Percentiles rank a stretch among this genome's conserved stretches.
Evolutionary conservation across 2,113 vertebrate species (phyloP).

Genomic region (human (Homo sapiens)): GRCh38 chr5:22850501-22851000

Average conservation of each 20-base stretch:
- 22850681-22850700: neutral
- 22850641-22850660: neutral
- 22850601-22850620: neutral
- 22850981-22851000: neutral
- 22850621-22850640: neutral
- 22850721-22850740: slow-evolving; percentile 33
- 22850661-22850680: neutral
- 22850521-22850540: neutral
- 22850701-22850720: neutral
- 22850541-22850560: neutral
- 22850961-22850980: neutral
- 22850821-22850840: neutral
- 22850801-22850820: neutral
- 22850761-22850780: neutral
- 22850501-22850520: neutral
- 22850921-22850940: neutral
- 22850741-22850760: neutral
- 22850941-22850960: neutral
- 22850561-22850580: neutral
- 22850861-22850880: neutral
- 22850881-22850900: neutral
- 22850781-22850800: neutral
- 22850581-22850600: neutral
- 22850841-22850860: neutral
- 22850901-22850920: neutral